phyloP scores from a whole-genome alignment of 2,113 vertebrate species.

The Centropus bengalensis region DNA sequence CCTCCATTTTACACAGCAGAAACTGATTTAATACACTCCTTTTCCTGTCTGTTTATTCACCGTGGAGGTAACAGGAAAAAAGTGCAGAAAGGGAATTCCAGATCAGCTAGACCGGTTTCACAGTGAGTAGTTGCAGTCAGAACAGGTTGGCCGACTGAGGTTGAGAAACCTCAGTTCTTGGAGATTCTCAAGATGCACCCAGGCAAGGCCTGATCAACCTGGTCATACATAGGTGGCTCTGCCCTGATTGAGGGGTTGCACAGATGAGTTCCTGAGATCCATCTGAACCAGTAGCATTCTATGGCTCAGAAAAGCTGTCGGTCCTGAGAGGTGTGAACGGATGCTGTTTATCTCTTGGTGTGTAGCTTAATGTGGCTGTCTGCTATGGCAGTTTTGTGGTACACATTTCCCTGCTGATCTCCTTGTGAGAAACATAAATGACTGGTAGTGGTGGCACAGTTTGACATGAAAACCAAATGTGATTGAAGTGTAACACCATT shows the following conservation, averaged over 20 bases:
- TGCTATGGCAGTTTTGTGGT: not conserved
- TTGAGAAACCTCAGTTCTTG: not conserved
- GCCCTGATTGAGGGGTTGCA: rapidly evolving
- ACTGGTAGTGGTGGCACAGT: not conserved
- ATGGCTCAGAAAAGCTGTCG: rapidly evolving
- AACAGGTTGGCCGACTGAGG: not conserved
- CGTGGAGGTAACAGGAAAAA: not conserved
- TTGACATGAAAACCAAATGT: not conserved
- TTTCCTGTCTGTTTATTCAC: not conserved
- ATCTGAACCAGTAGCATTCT: not conserved
- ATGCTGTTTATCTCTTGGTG: not conserved
- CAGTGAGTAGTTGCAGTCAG: not conserved
- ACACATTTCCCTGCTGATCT: not conserved
- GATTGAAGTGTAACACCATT: not conserved
- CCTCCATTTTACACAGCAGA: not conserved
- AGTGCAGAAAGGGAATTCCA: not conserved
- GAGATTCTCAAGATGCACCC: not conserved
- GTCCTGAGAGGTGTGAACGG: not conserved
- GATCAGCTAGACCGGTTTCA: not conserved
- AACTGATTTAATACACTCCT: not conserved
- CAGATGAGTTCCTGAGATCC: not conserved
- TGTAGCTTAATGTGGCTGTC: not conserved
- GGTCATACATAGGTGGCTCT: not conserved
- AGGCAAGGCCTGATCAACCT: not conserved
- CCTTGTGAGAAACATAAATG: not conserved